A percentile compares a stretch with the other conserved stretches of the same genome.
Evolutionary conservation across 2,888 invertebrate genomes (phyloP).

Genomic region (Meteorus colon): DNA sequence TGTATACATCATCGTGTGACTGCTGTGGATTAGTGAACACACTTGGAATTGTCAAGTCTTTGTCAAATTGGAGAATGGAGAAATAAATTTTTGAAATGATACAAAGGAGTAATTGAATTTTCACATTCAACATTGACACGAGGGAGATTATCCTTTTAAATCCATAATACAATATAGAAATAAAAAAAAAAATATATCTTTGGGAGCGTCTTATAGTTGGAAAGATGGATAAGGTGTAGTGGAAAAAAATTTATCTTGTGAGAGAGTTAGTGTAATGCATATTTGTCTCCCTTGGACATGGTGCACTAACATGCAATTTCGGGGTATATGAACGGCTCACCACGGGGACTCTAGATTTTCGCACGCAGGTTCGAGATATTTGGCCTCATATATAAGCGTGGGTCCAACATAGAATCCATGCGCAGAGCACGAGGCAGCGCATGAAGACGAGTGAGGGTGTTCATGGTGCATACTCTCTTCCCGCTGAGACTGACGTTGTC

Average conservation of each 20-base stretch:
- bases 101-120: not conserved
- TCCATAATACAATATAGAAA: not conserved
- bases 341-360: constrained; percentile 48
- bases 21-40: constrained; percentile 32
- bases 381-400: constrained; percentile 28
- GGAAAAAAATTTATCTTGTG: constrained; percentile 41
- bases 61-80: constrained; percentile 13
- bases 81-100: constrained; percentile 3
- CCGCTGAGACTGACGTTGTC: constrained; percentile 38
- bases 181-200: not conserved
- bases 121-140: not conserved
- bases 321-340: constrained; percentile 65
- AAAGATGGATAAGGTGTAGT: constrained; percentile 4
- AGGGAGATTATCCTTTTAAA: not conserved
- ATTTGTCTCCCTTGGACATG: constrained; percentile 20
- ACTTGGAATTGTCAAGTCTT: constrained; percentile 24
- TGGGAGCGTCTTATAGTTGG: not conserved
- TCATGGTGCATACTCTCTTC: not conserved
- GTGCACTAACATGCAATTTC: constrained; percentile 66
- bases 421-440: constrained; percentile 39
- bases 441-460: constrained; percentile 23
- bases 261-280: constrained; percentile 1
- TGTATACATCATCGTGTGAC: constrained; percentile 38
- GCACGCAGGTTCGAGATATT: constrained; percentile 40
- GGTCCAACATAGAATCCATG: not conserved